Conservation (phyloP, 2,113 vertebrate species). For the Seriola quinqueradiata region DNA sequence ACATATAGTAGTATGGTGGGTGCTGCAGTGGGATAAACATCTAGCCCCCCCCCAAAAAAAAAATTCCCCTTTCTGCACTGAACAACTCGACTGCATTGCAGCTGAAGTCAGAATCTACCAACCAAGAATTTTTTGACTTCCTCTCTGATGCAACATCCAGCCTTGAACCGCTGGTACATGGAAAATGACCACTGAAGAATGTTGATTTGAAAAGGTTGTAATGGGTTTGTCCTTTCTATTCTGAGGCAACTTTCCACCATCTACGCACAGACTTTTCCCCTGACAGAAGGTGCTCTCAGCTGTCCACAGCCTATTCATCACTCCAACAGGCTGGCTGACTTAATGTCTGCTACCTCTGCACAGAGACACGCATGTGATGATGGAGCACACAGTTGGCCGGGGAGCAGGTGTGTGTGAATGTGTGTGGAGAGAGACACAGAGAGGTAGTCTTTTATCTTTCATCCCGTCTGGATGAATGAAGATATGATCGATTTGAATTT, state of each 20-base stretch:
- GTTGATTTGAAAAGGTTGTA: conserved; percentile 46
- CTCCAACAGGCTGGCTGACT: conserved; percentile 62
- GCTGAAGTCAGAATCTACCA: conserved; percentile 20
- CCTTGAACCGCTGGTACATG: background rate
- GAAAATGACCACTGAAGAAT: conserved; percentile 50
- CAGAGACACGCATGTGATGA: conserved; percentile 59
- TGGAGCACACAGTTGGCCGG: conserved; percentile 41
- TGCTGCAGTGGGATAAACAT: background rate
- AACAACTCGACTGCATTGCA: background rate
- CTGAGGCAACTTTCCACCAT: conserved; percentile 55
- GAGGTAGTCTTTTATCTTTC: conserved; percentile 47
- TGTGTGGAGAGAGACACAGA: conserved; percentile 21
- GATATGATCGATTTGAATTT: conserved; percentile 42
- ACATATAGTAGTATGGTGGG: background rate
- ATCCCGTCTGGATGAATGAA: conserved; percentile 29
- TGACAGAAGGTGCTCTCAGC: conserved; percentile 68
- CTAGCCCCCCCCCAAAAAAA: no score
- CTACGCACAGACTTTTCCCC: conserved; percentile 40
- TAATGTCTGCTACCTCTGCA: conserved; percentile 58
- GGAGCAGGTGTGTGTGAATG: conserved; percentile 50
- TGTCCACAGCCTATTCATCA: conserved; percentile 80
- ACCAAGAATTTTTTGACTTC: conserved; percentile 17
- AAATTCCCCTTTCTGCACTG: background rate
- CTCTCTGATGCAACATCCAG: conserved; percentile 16
- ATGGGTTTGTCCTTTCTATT: conserved; percentile 44